Evolutionary conservation across 2,888 invertebrate genomes (phyloP), one percentile per base, ranked within the genome.

Genomic region (Clepsis dumicolana): DNA sequence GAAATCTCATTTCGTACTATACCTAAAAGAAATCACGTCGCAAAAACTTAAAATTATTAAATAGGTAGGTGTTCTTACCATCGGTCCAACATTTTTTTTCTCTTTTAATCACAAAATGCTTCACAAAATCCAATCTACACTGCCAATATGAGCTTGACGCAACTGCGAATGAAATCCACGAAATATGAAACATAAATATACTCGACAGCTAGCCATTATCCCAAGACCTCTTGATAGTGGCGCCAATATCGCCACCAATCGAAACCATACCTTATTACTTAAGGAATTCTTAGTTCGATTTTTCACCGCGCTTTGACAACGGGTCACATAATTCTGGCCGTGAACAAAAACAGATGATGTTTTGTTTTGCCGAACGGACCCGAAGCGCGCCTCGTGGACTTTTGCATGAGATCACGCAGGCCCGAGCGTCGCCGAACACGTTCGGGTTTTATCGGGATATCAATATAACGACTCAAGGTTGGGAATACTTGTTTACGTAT

Each of bases 341-440:
- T n/a, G 38, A 4, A 41, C 10, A 16, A 35, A 14, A 67, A 61
- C 61, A 66, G 66, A 66, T 66, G 61, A 62, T 66, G 56, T 48
- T 24, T 67, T 25, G 44, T 62, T 38, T 48, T 35, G 35, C 24
- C 44, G 21, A 27, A 29, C 3, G 48, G 57, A 25, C 8, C 29
- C 54, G 54, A 32, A 54, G 18, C 32, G 24, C 3, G 38, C 38
- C 57, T 27, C 57, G 57, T 63, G 56, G 32, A 35, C 10, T 62
- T 62, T 56, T 67, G 62, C 56, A 44, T 67, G 62, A 62, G 44
- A 48, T 62, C 67, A 63, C 56, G 38, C 21, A 8, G 32, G 16
- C 24, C 57, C 57, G 41, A 38, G 4, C 16, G 16, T 4, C 35
- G 24, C 57, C 38, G 35, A 59, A 5, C 2, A n/a, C 25, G 16